phyloP scores from a whole-genome alignment of 2,888 invertebrate genomes.

The Antheraea yamamai region DNA sequence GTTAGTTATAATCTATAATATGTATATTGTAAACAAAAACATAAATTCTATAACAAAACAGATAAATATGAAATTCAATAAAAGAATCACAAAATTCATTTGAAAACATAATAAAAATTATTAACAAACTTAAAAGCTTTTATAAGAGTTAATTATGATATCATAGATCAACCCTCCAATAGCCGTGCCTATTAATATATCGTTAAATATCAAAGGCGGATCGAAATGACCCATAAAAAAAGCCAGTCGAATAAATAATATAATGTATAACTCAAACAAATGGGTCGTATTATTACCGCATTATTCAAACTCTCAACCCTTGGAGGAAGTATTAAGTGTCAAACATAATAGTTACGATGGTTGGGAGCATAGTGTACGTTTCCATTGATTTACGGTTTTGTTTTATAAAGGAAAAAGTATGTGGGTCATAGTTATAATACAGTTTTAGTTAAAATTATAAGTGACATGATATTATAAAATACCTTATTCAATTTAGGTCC shows the following conservation, averaged over 20 bases:
- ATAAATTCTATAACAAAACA: not conserved
- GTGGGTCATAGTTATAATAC: no score
- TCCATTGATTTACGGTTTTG: constrained; percentile 41
- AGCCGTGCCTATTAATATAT: constrained; percentile 53
- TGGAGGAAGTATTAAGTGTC: constrained; percentile 77
- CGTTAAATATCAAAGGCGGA: constrained; percentile 49
- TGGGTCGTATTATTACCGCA: constrained; percentile 53
- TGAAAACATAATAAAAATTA: constrained; percentile 30
- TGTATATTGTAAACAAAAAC: not conserved
- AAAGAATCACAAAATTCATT: constrained; percentile 11
- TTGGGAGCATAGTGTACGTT: constrained; percentile 38
- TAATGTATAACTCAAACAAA: constrained; percentile 62
- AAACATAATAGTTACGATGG: constrained; percentile 65
- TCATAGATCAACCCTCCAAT: constrained; percentile 67
- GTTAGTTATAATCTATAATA: no score
- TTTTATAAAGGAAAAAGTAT: not conserved
- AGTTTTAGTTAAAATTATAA: no score
- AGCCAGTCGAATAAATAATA: constrained; percentile 40
- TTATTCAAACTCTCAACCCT: constrained; percentile 60
- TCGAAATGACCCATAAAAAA: constrained; percentile 28
- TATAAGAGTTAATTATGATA: constrained; percentile 72
- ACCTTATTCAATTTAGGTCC: no score
- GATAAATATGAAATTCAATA: constrained; percentile 10
- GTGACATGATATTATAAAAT: no score
- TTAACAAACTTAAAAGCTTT: constrained; percentile 35